Evolutionary conservation across 1,140 invertebrate genomes (phyloP).

Genomic region (Pygmarrhopalites habei): DNA sequence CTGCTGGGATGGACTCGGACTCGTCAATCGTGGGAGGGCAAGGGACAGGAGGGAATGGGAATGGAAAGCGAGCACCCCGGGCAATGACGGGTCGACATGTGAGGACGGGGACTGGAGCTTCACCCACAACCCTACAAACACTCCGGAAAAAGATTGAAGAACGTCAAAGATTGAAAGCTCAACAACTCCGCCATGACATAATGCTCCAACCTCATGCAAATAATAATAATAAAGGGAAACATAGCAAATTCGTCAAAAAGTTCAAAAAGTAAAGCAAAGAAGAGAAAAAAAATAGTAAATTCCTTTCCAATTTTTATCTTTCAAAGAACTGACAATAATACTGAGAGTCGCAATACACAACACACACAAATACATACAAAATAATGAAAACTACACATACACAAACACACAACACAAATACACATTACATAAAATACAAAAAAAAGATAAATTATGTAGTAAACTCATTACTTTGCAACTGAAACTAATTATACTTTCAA

Average conservation of each 20-base stretch:
- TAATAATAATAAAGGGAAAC: slow-evolving; percentile 14
- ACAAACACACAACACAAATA: neutral
- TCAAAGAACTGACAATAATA: too few relatives aligned
- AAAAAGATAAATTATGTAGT: neutral
- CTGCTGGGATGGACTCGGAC: slow-evolving; percentile 50
- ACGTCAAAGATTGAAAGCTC: slow-evolving; percentile 43
- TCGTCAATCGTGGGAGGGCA: slow-evolving; percentile 24
- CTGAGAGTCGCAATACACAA: too few relatives aligned
- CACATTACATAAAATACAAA: neutral
- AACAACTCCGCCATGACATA: slow-evolving; percentile 31
- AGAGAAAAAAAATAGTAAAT: too few relatives aligned
- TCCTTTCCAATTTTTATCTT: too few relatives aligned
- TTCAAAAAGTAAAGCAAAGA: slow-evolving; percentile 21
- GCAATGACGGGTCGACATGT: slow-evolving; percentile 48
- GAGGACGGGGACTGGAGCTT: slow-evolving; percentile 48
- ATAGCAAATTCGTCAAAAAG: slow-evolving; percentile 19
- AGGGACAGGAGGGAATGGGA: slow-evolving; percentile 23
- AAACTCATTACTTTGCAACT: neutral
- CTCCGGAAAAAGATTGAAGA: slow-evolving; percentile 48
- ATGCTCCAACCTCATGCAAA: slow-evolving; percentile 23
- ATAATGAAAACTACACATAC: neutral
- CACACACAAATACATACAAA: too few relatives aligned
- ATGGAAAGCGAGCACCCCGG: slow-evolving; percentile 44
- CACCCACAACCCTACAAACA: slow-evolving; percentile 46
- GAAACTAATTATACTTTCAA: slow-evolving; percentile 2